Evolutionary conservation across 1,140 invertebrate species (phyloP), one percentile per base, ranked within the genome.

Genomic region (Drosophila littoralis): DNA sequence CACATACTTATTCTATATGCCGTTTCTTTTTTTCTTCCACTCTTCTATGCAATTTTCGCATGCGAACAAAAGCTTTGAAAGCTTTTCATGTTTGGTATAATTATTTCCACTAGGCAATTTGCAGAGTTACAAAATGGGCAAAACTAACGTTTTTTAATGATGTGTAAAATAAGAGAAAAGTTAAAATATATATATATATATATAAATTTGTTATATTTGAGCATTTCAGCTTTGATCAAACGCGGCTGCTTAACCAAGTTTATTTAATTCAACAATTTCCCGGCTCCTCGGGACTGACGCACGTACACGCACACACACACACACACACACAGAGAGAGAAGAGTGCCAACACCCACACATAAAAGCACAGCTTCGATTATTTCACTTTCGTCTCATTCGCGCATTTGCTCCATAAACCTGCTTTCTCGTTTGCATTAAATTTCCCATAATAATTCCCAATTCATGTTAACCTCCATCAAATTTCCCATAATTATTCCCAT

Each of bases 361-460:
- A 43, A 13, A 45, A 38, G 55, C 32, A 42, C n/a, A 54, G 55
- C 64, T 35, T 68, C 42, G 45, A 55, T 69, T 65, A 28, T 57
- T 74, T 69, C 71, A 74, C 57, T 74, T 74, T 67, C 63, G 48
- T 72, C 57, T 42, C 67, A 70, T 57, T 55, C 48, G 46, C 13
- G 6, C 6, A 75, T 73, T 84, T 84, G 81, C 81, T 84, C 81
- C 45, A 85, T 42, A 84, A 84, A 84, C 81, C 77, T 79, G 76
- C 69, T 79, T 82, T 85, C 64, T 52, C 59, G 45, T 38, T 10
- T 38, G 65, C 48, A 35, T 65, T 40, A 36, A 88, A 89, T 89
- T 83, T 83, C 76, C 84, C 79, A 89, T 45, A 76, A 79, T 63
- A 84, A 60, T 81, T 81, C 52, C 64, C 71, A 65, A 33, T 58